Conservation (phyloP, 2,888 invertebrate genomes). For the Harpalus rufipes region DNA sequence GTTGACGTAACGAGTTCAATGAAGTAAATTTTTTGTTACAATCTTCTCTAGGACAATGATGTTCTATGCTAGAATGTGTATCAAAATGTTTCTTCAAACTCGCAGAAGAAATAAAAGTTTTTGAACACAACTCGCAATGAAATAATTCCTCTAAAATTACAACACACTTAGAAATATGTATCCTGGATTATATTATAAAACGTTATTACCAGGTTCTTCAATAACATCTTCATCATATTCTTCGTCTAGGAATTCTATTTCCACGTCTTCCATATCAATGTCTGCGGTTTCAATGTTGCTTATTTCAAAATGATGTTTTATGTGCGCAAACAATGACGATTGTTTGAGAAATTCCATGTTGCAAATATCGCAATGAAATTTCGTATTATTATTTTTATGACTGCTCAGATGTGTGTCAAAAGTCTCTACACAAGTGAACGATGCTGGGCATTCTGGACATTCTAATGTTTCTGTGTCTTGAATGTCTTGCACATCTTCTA, state of each 20-base stretch:
- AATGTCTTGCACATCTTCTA: background rate
- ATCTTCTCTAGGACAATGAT: slow-evolving; percentile 69
- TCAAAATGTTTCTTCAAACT: slow-evolving; percentile 68
- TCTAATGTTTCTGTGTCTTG: slow-evolving; percentile 53
- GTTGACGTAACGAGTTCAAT: slow-evolving; percentile 70
- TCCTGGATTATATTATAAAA: background rate
- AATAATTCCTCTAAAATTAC: slow-evolving; percentile 30
- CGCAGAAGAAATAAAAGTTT: slow-evolving; percentile 66
- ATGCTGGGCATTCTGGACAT: slow-evolving; percentile 68
- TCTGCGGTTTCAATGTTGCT: background rate
- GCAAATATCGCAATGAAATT: slow-evolving; percentile 62
- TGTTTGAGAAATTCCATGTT: slow-evolving; percentile 40
- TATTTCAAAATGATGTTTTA: slow-evolving; percentile 52
- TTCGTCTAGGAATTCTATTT: slow-evolving; percentile 19
- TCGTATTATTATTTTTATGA: slow-evolving; percentile 23
- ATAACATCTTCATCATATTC: background rate
- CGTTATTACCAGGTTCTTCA: slow-evolving; percentile 30
- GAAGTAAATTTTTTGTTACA: slow-evolving; percentile 71
- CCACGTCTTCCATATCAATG: slow-evolving; percentile 11
- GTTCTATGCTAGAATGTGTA: slow-evolving; percentile 68
- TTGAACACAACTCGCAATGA: slow-evolving; percentile 67
- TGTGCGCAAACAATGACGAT: slow-evolving; percentile 56
- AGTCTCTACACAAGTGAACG: slow-evolving; percentile 58
- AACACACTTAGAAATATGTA: background rate
- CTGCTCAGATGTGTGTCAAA: slow-evolving; percentile 64